A percentile compares a stretch with the other conserved stretches of the same genome.
Evolutionary conservation across 2,797 vertebrate genomes (phyloP).

Genomic region (Parambassis ranga): DNA sequence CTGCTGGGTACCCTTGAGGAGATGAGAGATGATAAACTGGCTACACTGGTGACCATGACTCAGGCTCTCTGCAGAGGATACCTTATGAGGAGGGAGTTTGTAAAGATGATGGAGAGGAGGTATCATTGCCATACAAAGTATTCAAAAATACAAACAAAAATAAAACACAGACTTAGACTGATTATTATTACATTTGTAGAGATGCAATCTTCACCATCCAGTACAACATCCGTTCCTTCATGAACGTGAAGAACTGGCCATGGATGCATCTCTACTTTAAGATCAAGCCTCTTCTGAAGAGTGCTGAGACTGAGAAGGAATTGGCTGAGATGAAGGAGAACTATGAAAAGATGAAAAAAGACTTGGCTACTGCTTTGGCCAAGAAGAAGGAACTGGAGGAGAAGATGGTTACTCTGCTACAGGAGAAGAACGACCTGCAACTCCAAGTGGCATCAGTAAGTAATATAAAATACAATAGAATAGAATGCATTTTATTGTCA

Average conservation of each 20-base stretch:
- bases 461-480: too few relatives aligned
- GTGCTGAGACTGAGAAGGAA: conserved; percentile 90
- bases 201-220: neutral
- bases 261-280: conserved; percentile 92
- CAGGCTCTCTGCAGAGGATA: conserved; percentile 84
- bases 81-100: conserved; percentile 84
- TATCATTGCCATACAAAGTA: neutral
- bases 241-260: conserved; percentile 92
- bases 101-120: conserved; percentile 58
- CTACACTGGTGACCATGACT: conserved; percentile 82
- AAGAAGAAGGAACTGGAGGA: conserved; percentile 91
- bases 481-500: too few relatives aligned
- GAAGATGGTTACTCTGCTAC: conserved; percentile 87
- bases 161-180: too few relatives aligned
- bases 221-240: conserved; percentile 71
- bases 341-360: conserved; percentile 81
- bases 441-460: conserved; percentile 88
- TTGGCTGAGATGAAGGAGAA: conserved; percentile 87
- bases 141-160: neutral
- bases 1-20: conserved; percentile 84
- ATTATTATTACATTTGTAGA: neutral
- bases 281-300: conserved; percentile 89
- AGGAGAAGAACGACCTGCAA: conserved; percentile 91
- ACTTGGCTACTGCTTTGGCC: conserved; percentile 83
- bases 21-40: conserved; percentile 88